Evolutionary conservation across 2,113 vertebrate species (phyloP).

Genomic region (Trinectes maculatus): DNA sequence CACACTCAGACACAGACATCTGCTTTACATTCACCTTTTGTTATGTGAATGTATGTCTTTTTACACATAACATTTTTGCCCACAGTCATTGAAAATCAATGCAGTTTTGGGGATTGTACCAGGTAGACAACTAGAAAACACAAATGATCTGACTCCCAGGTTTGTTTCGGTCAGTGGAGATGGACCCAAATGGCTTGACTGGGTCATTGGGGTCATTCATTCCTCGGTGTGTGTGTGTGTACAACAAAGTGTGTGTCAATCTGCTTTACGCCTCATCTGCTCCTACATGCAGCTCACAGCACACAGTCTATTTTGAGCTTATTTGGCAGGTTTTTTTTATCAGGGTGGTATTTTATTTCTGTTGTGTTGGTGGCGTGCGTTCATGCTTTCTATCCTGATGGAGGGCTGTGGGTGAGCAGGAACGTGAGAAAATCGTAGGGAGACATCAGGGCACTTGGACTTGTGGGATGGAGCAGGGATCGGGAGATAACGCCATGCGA

Average conservation of each 20-base stretch:
- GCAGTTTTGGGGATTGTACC: background rate
- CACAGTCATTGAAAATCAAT: background rate
- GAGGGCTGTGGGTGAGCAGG: conserved; percentile 47
- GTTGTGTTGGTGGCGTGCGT: conserved; percentile 47
- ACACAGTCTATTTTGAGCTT: conserved; percentile 64
- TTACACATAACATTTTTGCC: background rate
- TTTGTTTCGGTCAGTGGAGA: background rate
- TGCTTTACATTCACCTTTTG: conserved; percentile 48
- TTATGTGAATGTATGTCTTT: background rate
- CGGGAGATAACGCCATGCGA: conserved; percentile 72
- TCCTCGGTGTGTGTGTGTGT: conserved; percentile 30
- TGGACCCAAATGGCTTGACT: background rate
- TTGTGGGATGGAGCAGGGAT: conserved; percentile 71
- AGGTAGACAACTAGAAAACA: background rate
- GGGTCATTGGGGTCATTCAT: conserved; percentile 29
- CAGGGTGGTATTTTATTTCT: no score
- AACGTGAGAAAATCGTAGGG: conserved; percentile 55
- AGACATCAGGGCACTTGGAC: conserved; percentile 27
- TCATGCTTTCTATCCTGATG: conserved; percentile 35
- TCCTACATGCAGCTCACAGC: conserved; percentile 41
- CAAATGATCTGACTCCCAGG: background rate
- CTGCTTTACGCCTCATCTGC: conserved; percentile 46
- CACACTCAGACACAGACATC: conserved; percentile 9
- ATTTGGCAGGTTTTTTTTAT: conserved; percentile 61
- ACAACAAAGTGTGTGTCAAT: conserved; percentile 37